These are phyloP conservation scores for Drosophila orena DNA, from an alignment of 1,140 invertebrate species.

Conservation along the genomic window DNA sequence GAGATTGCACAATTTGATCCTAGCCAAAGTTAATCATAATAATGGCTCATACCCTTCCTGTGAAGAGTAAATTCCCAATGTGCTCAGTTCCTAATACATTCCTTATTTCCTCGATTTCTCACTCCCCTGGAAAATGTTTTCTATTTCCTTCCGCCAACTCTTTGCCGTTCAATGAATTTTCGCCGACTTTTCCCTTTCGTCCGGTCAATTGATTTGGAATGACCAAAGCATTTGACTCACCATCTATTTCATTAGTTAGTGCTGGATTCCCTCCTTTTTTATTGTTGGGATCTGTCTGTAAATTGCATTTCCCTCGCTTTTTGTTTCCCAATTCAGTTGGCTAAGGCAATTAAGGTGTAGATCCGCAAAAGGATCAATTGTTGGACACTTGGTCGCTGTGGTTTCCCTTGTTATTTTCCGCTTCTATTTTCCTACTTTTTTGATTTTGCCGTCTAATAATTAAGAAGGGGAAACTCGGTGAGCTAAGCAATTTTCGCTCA, in stretches of 20 bases:
- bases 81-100: neutral
- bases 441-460: conserved; percentile 52
- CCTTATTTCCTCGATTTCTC: neutral
- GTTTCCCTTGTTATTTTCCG: conserved; percentile 54
- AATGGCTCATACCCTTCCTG: no score
- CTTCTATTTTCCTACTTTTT: conserved; percentile 21
- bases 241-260: conserved; percentile 61
- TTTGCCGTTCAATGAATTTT: conserved; percentile 39
- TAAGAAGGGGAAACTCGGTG: conserved; percentile 26
- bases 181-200: conserved; percentile 31
- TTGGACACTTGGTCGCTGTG: conserved; percentile 31
- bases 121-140: conserved; percentile 6
- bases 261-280: conserved; percentile 2
- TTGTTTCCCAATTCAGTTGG: conserved; percentile 7
- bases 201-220: conserved; percentile 67
- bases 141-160: conserved; percentile 13
- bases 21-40: no score
- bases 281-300: conserved; percentile 33
- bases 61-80: no score
- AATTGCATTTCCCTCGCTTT: conserved; percentile 20
- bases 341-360: conserved; percentile 75
- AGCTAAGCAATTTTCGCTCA: conserved; percentile 72
- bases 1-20: no score
- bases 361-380: conserved; percentile 64
- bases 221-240: conserved; percentile 69